Evolutionary conservation across 1,140 invertebrate genomes (phyloP).

Genomic region (Papilio dardanus): DNA sequence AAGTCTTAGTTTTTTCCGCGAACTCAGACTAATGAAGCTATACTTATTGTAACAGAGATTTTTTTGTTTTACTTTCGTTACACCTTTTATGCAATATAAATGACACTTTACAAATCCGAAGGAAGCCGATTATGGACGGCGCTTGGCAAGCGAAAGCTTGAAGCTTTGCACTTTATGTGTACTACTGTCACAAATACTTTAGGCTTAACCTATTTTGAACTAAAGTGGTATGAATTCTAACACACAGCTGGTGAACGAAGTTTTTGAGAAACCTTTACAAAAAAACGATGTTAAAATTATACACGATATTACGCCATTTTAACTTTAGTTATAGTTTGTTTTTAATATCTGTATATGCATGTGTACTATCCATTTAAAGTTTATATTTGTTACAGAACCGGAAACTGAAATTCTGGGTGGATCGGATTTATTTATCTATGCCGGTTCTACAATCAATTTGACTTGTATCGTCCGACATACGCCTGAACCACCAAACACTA

Average conservation of each 20-base stretch:
- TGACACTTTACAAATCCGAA: slow-evolving; percentile 10
- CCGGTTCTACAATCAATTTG: slow-evolving; percentile 93
- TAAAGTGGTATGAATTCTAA: not conserved
- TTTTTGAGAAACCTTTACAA: too few relatives aligned
- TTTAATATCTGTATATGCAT: not conserved
- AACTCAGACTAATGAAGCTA: not conserved
- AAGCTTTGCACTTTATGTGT: slow-evolving; percentile 2
- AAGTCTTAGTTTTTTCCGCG: too few relatives aligned
- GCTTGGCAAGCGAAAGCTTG: slow-evolving; percentile 17
- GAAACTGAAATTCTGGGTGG: slow-evolving; percentile 92
- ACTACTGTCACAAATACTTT: slow-evolving; percentile 9
- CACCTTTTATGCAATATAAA: not conserved
- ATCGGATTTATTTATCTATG: slow-evolving; percentile 91
- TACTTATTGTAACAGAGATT: not conserved
- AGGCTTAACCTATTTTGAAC: slow-evolving; percentile 15
- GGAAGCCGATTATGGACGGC: slow-evolving; percentile 3
- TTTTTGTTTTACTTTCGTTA: not conserved
- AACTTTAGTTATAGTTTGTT: not conserved
- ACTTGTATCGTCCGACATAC: slow-evolving; percentile 92
- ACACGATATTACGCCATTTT: too few relatives aligned
- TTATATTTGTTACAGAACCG: slow-evolving; percentile 86
- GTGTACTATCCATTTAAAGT: slow-evolving; percentile 26
- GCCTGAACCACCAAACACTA: slow-evolving; percentile 90
- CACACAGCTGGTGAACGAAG: not conserved
- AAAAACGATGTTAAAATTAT: too few relatives aligned